phyloP scores from a whole-genome alignment of 2,113 vertebrate genomes.

The Motacilla alba region DNA sequence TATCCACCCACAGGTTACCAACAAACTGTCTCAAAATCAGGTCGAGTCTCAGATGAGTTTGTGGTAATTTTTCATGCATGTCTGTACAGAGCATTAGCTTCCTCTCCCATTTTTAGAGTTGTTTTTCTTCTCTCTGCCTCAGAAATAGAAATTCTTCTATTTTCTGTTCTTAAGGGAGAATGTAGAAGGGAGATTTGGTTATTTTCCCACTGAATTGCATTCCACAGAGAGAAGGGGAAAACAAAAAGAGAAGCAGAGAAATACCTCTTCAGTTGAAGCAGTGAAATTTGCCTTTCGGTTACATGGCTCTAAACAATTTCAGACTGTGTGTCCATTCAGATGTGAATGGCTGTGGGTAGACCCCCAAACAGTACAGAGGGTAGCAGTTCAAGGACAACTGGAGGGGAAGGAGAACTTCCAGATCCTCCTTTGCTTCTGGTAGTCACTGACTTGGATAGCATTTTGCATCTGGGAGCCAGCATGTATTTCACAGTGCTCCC shows the following conservation, averaged over 20 bases:
- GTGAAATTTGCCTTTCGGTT: not conserved
- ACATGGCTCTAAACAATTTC: not conserved
- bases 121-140: not conserved
- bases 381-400: rapidly evolving
- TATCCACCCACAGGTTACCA: not conserved
- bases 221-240: not conserved
- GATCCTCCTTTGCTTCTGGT: not conserved
- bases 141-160: not conserved
- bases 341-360: not conserved
- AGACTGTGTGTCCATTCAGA: not conserved
- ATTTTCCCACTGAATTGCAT: not conserved
- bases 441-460: not conserved
- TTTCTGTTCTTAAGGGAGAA: not conserved
- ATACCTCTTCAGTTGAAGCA: not conserved
- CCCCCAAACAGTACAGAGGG: not conserved
- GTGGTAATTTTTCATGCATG: not conserved
- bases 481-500: not conserved
- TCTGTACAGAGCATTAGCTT: not conserved
- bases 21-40: not conserved
- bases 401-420: not conserved
- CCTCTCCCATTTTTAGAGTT: not conserved
- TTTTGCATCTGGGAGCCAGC: not conserved
- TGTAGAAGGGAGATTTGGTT: not conserved
- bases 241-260: not conserved
- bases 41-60: not conserved